Evolutionary conservation across 2,797 vertebrate species (phyloP), one percentile per base, ranked within the genome.

Genomic region (Nyctalus aviator): DNA sequence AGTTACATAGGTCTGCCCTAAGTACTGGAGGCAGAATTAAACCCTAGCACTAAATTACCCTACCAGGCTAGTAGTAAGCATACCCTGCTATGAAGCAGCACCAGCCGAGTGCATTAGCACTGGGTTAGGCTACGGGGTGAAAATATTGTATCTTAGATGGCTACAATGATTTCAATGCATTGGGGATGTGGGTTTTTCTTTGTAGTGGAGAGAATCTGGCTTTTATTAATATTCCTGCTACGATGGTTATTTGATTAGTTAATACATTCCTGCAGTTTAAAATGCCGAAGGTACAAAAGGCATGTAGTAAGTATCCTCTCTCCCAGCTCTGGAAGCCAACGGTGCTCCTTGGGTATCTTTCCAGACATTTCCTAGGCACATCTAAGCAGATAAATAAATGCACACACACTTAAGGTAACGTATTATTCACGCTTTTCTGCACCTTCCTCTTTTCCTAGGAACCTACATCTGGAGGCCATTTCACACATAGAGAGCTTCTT

Each of bases 321-420:
- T 41, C 55, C 27, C 41, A 79, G n/a, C 32, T 55, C 41, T 77
- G 23, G 41, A 89, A 23, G 5, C 20, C 82, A 55, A 44, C 30
- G 50, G 35, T 81, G 37, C 25, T 92, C 15, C 86, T 84, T 75
- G 11, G 32, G 4, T 81, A 35, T 73, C n/a, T 71, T 50, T 85
- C 62, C 94, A 86, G 76, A 50, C 73, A 44, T 82, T 84, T 82
- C 64, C 21, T 48, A 64, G 3, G 37, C 8, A 55, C 21, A 57
- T 55, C 37, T 15, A 93, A 93, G 85, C 69, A 71, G 59, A 77
- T 68, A 84, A 50, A 75, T 23, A 90, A 13, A 48, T 25, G 62
- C 69, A 44, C 46, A 50, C 8, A 59, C 30, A 27, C 32, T 20
- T 13, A 18, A 48, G 17, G 64, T 76, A 73, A n/a, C 25, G 7